A percentile compares a stretch with the other conserved stretches of the same genome.
Conservation (phyloP, 2,888 invertebrate genomes). For the Watsonalla cultraria region DNA sequence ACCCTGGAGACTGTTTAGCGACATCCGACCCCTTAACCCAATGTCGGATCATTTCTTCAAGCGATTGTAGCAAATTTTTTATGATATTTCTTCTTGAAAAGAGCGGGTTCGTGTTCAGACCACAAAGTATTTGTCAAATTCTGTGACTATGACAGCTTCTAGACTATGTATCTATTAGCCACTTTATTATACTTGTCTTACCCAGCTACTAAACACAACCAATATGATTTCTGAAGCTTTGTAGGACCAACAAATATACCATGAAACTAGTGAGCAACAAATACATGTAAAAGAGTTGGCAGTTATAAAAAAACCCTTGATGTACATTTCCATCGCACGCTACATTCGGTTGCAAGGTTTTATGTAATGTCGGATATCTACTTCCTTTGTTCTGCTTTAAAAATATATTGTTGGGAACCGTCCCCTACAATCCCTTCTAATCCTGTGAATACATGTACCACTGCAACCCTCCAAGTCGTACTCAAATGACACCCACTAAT, state of each 20-base stretch:
- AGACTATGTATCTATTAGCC: too few relatives aligned
- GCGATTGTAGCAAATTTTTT: slow-evolving; percentile 11
- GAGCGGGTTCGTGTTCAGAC: background rate
- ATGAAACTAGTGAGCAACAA: too few relatives aligned
- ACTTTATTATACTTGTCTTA: too few relatives aligned
- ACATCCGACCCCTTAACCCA: slow-evolving; percentile 29
- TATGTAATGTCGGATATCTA: background rate
- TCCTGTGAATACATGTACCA: slow-evolving; percentile 4
- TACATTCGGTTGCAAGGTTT: background rate
- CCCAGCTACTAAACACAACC: too few relatives aligned
- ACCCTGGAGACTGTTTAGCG: slow-evolving; percentile 53
- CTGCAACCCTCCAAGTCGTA: slow-evolving; percentile 11
- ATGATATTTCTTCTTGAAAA: slow-evolving; percentile 9
- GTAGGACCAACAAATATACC: too few relatives aligned
- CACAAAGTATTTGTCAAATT: too few relatives aligned
- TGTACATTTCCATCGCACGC: background rate
- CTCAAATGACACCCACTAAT: slow-evolving; percentile 11
- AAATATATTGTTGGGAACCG: background rate
- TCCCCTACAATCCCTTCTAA: background rate
- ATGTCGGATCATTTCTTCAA: slow-evolving; percentile 30
- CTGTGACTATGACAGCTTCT: too few relatives aligned
- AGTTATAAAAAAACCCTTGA: background rate
- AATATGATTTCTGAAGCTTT: too few relatives aligned
- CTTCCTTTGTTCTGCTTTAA: background rate
- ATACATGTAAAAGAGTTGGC: too few relatives aligned